Conservation (phyloP, 2,888 invertebrate genomes). For the Ectemnius lituratus region DNA sequence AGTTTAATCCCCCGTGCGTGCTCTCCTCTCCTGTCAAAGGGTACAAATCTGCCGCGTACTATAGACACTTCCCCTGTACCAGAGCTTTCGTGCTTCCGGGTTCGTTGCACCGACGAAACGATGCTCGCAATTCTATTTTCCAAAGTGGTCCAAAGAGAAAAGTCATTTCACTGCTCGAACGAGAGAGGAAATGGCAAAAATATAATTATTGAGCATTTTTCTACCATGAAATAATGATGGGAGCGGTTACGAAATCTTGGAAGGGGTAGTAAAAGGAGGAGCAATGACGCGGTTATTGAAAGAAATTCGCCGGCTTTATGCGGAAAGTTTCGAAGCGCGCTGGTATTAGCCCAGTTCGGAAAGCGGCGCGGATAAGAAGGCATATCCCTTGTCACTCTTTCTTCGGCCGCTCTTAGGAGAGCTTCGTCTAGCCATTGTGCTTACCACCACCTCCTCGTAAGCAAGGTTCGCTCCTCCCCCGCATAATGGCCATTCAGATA, state of each 20-base stretch:
- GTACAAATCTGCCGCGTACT: background rate
- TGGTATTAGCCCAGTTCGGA: conserved; percentile 70
- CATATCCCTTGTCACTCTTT: conserved; percentile 1
- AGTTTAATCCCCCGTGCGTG: background rate
- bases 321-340: conserved; percentile 65
- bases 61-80: no score
- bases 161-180: no score
- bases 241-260: background rate
- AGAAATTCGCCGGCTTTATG: conserved; percentile 59
- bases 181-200: no score
- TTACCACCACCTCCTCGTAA: background rate
- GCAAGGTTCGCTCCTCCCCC: conserved; percentile 3
- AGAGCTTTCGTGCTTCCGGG: no score
- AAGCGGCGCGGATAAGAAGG: conserved; percentile 36
- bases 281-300: conserved; percentile 69
- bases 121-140: no score
- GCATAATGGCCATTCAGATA: conserved; percentile 71
- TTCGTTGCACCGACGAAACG: no score
- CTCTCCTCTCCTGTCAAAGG: background rate
- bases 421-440: background rate
- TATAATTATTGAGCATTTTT: no score
- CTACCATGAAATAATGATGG: no score
- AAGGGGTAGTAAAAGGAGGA: conserved; percentile 63
- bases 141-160: no score
- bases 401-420: background rate